A percentile compares a stretch with the other conserved stretches of the same genome.
Evolutionary conservation across 2,113 vertebrate species (phyloP).

Genomic region (Urocynchramus pylzowi): DNA sequence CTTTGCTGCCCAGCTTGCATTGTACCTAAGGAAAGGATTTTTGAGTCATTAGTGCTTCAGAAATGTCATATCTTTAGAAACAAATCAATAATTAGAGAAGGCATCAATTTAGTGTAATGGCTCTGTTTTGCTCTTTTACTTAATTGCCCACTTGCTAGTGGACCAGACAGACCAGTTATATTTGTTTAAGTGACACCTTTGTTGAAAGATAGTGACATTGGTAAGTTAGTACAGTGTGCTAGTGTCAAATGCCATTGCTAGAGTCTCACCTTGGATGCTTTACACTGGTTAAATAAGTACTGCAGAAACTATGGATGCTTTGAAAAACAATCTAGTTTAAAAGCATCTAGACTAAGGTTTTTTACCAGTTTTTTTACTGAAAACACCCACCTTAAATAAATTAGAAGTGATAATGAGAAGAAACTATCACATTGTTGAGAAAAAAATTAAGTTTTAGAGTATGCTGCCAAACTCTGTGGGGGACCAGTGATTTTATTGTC

Average conservation of each 20-base stretch:
- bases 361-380: neutral
- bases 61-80: constrained; percentile 2
- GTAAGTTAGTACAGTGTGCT: neutral
- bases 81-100: neutral
- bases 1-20: neutral
- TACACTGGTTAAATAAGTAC: neutral
- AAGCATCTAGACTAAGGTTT: neutral
- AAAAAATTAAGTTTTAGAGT: neutral
- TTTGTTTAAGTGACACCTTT: neutral
- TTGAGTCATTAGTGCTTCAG: neutral
- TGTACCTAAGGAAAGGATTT: neutral
- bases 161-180: neutral
- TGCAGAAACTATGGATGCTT: neutral
- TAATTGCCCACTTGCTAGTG: neutral
- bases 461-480: neutral
- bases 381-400: neutral
- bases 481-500: neutral
- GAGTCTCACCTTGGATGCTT: neutral
- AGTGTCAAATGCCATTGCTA: neutral
- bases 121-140: neutral
- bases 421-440: neutral
- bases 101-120: neutral
- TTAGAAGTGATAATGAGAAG: neutral
- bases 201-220: neutral
- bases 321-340: neutral